Base-by-base conservation (phyloP, 2,113 vertebrate genomes). In the Chauna torquata region DNA sequence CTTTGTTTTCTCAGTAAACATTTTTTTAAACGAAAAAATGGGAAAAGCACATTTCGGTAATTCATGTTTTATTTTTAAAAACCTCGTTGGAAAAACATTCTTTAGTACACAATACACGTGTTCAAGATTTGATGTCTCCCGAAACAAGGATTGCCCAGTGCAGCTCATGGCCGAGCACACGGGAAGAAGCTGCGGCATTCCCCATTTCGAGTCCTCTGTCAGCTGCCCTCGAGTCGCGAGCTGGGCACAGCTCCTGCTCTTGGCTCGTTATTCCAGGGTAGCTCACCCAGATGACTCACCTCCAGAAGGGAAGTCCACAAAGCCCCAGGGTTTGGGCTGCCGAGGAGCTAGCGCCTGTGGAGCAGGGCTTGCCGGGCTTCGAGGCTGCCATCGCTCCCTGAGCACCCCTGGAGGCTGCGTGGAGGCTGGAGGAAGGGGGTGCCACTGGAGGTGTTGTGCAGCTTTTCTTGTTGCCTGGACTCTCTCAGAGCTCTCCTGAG, bases 331-430 rank as follows among this genome's bases (percentile, higher is more conserved):
- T 9, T 40, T 58, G 64, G 40, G n/a, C 70, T 70, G 55, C 49
- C 4, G 1, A 38, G 72, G 32, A 66, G 71, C 40, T 71, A 19
- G 54, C 4, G 19, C 22, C 12, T 8, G 34, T 42, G 49, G 45
- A 84, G 44, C 2, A 1, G n/a, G 4, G 4, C 50, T 86, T 59
- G n/a, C 52, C 36, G 36, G 18, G 30, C 34, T 83, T 88, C 59
- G 45, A 7, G 4, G 34, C 15, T 44, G 17, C 19, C 1, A 0
- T 38, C 27, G 19, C 36, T 80, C 65, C 3, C 0, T 28, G 24
- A 17, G 55, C 25, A 61, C 24, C 28, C 16, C 8, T 2, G 2
- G 11, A 80, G 49, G 13, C 28, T 84, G 69, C 12, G 7, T 2
- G 9, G 45, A 47, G 24, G 6, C 58, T 78, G 38, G 47, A 71